Evolutionary conservation across 2,113 vertebrate genomes (phyloP).

Genomic region (Monarcha castaneiventris): DNA sequence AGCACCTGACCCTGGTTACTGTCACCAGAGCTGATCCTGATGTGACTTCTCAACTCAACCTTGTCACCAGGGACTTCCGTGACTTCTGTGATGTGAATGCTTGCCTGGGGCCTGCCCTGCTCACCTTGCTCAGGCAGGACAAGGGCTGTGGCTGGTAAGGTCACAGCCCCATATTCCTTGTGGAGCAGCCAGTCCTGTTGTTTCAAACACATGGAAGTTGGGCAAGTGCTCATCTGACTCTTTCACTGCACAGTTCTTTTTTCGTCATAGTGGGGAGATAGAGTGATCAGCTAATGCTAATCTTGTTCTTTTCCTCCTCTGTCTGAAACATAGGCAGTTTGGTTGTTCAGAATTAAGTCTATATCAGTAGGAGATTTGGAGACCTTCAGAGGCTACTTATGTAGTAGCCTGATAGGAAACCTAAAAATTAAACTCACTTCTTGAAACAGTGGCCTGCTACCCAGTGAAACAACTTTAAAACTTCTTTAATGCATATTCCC

Average conservation of each 20-base stretch:
- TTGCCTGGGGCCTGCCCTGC: background rate
- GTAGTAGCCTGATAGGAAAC: background rate
- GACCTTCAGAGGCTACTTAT: background rate
- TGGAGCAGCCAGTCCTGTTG: background rate
- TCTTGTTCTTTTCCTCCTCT: background rate
- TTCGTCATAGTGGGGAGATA: background rate
- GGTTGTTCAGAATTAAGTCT: background rate
- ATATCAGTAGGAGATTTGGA: background rate
- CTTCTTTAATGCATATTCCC: background rate
- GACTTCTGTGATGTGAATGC: background rate
- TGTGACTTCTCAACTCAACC: background rate
- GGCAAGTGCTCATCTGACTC: background rate
- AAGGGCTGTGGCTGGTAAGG: background rate
- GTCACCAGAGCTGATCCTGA: background rate
- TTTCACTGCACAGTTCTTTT: background rate
- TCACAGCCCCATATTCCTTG: background rate
- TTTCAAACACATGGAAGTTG: background rate
- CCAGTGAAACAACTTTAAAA: background rate
- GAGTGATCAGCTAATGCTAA: background rate
- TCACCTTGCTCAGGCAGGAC: background rate
- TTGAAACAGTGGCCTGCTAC: background rate
- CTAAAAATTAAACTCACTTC: background rate
- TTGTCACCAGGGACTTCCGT: too few relatives aligned
- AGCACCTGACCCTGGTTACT: accelerated
- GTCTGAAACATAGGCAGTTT: background rate